Evolutionary conservation across 2,113 vertebrate genomes (phyloP).

Genomic region (Vidua chalybeata): DNA sequence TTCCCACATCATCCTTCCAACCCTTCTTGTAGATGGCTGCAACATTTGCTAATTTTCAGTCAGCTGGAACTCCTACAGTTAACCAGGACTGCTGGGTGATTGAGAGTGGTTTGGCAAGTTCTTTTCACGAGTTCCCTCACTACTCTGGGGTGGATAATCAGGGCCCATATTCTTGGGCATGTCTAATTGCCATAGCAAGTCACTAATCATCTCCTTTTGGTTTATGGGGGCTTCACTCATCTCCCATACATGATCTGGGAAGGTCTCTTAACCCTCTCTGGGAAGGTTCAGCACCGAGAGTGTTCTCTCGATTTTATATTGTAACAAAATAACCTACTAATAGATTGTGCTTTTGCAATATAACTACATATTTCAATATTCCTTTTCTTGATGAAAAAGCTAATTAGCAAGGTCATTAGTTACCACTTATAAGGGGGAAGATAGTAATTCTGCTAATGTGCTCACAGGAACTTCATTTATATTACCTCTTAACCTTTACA

Average conservation of each 20-base stretch:
- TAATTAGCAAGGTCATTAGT: slow-evolving; percentile 51
- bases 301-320: not conserved
- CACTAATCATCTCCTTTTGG: not conserved
- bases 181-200: not conserved
- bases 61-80: not conserved
- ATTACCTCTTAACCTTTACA: slow-evolving; percentile 66
- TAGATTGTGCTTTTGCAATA: not conserved
- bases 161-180: no score
- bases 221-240: not conserved
- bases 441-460: slow-evolving; percentile 41
- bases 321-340: not conserved
- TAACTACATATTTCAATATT: slow-evolving; percentile 33
- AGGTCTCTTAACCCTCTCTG: not conserved
- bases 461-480: slow-evolving; percentile 59
- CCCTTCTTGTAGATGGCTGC: not conserved
- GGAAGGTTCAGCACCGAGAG: not conserved
- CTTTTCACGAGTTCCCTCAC: not conserved
- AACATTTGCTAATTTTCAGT: not conserved
- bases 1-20: accelerated
- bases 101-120: not conserved
- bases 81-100: not conserved
- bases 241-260: not conserved
- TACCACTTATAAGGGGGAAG: slow-evolving; percentile 26
- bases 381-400: not conserved
- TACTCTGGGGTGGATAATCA: not conserved